Evolutionary conservation across 2,113 vertebrate species (phyloP), one percentile per base, ranked within the genome.

Genomic region (Camelus bactrianus): DNA sequence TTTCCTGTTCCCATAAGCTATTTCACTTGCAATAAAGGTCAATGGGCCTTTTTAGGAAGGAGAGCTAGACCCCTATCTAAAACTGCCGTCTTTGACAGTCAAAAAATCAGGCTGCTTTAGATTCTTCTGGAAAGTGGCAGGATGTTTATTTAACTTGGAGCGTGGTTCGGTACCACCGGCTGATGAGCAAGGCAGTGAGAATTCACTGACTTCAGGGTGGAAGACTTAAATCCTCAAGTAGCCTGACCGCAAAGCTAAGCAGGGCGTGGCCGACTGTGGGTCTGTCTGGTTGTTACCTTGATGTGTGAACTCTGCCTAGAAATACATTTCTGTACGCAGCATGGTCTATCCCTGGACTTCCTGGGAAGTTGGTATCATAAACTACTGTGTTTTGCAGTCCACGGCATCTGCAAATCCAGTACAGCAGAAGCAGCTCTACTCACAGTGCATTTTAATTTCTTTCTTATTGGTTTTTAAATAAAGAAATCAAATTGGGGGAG

Each of bases 1-100:
- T 92, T 97, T 92, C 94, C 95, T 97, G 52, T 95, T 86, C 79
- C 75, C 94, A 94, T 92, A 88, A 92, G 95, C 87, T 84, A 84
- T 91, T 95, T 95, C 93, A 93, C 94, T 96, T 62, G 95, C 89
- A 94, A 88, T 97, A 97, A 97, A 97, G 97, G 97, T 90, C 97
- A 97, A 94, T 95, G 87, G 89, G 77, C 97, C 94, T 95, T 97
- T 97, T 96, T 97, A 97, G 92, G 75, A 92, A 92, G 96, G 89
- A 89, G 87, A 85, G 87, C 70, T 90, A 84, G 96, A 88, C 89
- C 65, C 32, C 48, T 83, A 86, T 82, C 89, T 87, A 88, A 94
- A 93, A 65, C 30, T 91, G 86, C 93, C 70, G 75, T 95, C 86
- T 92, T 79, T 3, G 1, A 84, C 65, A 73, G 58, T 80, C 92